Conservation (phyloP, 2,888 invertebrate genomes). For the Arge pagana region DNA sequence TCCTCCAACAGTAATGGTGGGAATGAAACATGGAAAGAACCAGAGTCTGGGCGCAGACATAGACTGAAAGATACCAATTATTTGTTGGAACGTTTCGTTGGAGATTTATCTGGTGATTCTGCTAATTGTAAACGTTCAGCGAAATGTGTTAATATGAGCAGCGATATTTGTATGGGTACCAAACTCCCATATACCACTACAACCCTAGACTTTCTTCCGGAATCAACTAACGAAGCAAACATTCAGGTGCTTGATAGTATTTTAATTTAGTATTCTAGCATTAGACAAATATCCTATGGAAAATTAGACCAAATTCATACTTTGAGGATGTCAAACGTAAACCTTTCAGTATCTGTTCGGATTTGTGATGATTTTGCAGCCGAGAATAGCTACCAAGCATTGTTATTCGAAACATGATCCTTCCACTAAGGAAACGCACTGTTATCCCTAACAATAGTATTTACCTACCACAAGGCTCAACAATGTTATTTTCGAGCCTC, state of each 20-base stretch:
- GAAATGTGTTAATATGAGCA: slow-evolving; percentile 70
- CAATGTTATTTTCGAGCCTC: too few relatives aligned
- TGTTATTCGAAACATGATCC: slow-evolving; percentile 34
- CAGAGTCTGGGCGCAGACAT: slow-evolving; percentile 38
- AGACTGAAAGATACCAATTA: slow-evolving; percentile 47
- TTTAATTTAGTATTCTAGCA: slow-evolving; percentile 17
- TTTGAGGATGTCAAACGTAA: background rate
- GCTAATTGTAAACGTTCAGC: slow-evolving; percentile 69
- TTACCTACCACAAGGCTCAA: too few relatives aligned
- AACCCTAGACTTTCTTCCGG: slow-evolving; percentile 74
- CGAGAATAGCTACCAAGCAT: background rate
- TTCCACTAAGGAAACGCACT: slow-evolving; percentile 33
- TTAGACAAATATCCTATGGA: background rate
- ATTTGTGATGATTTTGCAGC: too few relatives aligned
- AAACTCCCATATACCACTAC: slow-evolving; percentile 78
- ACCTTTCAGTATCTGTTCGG: too few relatives aligned
- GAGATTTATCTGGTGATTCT: slow-evolving; percentile 44
- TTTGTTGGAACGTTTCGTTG: slow-evolving; percentile 42
- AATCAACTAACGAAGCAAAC: slow-evolving; percentile 68
- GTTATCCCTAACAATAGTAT: background rate
- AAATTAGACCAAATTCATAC: slow-evolving; percentile 14
- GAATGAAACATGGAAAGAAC: slow-evolving; percentile 40
- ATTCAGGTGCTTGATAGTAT: slow-evolving; percentile 38
- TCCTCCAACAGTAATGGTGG: slow-evolving; percentile 36
- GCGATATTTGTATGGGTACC: slow-evolving; percentile 74